Conservation (phyloP, 53 echinoderm and acorn worm species). For the Hippasteria phrygiana region DNA sequence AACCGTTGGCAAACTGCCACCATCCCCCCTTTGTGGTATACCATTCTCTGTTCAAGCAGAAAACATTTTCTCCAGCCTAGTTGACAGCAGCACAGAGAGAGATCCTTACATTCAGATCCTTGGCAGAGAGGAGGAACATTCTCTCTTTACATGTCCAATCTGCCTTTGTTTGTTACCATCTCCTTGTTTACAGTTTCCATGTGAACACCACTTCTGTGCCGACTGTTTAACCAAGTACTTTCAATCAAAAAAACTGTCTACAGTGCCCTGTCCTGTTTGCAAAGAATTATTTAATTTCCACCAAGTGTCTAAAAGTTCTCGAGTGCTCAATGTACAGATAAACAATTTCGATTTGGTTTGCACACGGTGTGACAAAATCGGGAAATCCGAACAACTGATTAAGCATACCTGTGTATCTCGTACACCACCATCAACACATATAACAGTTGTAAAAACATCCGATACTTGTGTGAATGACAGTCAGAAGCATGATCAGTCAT, state of each 20-base stretch:
- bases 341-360: slow-evolving; percentile 6
- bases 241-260: neutral
- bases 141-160: slow-evolving; percentile 15
- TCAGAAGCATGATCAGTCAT: neutral
- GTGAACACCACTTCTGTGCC: slow-evolving; percentile 16
- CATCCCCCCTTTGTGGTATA: neutral
- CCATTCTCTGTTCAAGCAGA: neutral
- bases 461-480: neutral
- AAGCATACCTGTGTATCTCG: neutral
- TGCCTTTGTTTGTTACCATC: slow-evolving; percentile 22
- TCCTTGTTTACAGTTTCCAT: neutral
- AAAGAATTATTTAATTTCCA: neutral
- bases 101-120: neutral
- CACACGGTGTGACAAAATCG: neutral
- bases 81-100: neutral
- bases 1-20: neutral
- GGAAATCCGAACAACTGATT: neutral
- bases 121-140: slow-evolving; percentile 1
- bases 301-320: neutral
- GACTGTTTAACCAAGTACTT: slow-evolving; percentile 7
- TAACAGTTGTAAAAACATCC: neutral
- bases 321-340: slow-evolving; percentile 15
- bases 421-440: neutral
- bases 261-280: slow-evolving; percentile 4
- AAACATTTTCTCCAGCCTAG: neutral